Evolutionary conservation across 2,888 invertebrate genomes (phyloP), one percentile per base, ranked within the genome.

Genomic region (Phalera bucephala): DNA sequence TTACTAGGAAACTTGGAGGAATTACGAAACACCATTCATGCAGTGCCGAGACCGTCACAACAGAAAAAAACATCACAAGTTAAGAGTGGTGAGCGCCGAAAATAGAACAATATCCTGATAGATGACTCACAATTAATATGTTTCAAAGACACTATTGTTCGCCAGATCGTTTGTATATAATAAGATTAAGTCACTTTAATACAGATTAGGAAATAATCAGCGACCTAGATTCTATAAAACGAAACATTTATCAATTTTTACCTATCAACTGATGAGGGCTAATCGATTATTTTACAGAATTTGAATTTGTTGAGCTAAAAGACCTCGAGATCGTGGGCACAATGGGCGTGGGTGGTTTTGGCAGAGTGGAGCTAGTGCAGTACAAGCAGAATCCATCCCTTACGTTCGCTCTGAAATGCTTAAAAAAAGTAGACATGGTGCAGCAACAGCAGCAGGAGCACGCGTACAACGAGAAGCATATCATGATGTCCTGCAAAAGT

Each of bases 271-370:
- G 3, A 15, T 28, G 3, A 28, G 1, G 5, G 9, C 1, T 15
- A 9, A 28, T 9, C 15, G 1, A 17, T 32, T 7, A 21, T 4
- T 59, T 60, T 40, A 25, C 75, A 82, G 94, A 94, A 65, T 93
- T 93, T 70, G 91, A 92, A 14, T 91, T 92, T 44, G 91, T 98
- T 15, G 91, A 93, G 36, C 82, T 98, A 29, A 91, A 92, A 14
- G 95, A 98, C 63, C 86, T 99, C 52, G 95, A 95, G 61, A 93
- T 94, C 41, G 90, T 96, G 10, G 95, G 95, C 12, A 97, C 97
- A 0, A 90, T 98, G 52, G 98, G 98, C 1, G 95, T 97, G 8
- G 98, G 98, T 3, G 98, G 97, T 1, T 97, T 97, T 69, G 97
- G 97, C 0, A 91, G 97, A 1, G 97, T 97, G 0, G 97, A 96